phyloP scores from a whole-genome alignment of 2,113 vertebrate genomes.

The Tachuris rubrigastra region DNA sequence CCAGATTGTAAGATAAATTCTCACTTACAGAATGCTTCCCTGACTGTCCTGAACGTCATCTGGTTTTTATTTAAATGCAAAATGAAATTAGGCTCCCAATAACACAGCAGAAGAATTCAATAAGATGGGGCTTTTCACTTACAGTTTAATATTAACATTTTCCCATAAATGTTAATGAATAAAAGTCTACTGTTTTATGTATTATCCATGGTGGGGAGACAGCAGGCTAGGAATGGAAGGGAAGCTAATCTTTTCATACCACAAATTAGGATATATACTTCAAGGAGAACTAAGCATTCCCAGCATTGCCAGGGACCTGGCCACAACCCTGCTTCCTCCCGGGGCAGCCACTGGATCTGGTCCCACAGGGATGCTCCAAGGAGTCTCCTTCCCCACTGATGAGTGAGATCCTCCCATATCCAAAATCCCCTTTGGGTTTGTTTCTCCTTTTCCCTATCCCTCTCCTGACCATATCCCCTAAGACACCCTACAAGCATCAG shows the following conservation, averaged over 20 bases:
- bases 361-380: not conserved
- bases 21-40: slow-evolving; percentile 68
- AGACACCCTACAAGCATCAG: not conserved
- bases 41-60: slow-evolving; percentile 72
- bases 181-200: slow-evolving; percentile 62
- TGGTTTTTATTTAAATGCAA: slow-evolving; percentile 82
- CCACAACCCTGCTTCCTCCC: not conserved
- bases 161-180: slow-evolving; percentile 75
- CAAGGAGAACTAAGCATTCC: not conserved
- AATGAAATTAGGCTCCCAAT: slow-evolving; percentile 80
- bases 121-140: slow-evolving; percentile 77
- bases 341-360: too few relatives aligned
- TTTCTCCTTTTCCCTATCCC: not conserved
- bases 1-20: slow-evolving; percentile 71
- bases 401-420: not conserved
- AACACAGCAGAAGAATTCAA: slow-evolving; percentile 78
- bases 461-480: not conserved
- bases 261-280: not conserved
- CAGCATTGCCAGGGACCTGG: not conserved
- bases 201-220: slow-evolving; percentile 34
- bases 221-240: slow-evolving; percentile 26
- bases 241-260: slow-evolving; percentile 37
- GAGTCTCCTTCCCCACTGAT: not conserved
- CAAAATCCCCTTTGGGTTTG: not conserved
- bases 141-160: slow-evolving; percentile 67